Evolutionary conservation across 1,140 invertebrate species (phyloP), one percentile per base, ranked within the genome.

Genomic region (Saccostrea glomerata): DNA sequence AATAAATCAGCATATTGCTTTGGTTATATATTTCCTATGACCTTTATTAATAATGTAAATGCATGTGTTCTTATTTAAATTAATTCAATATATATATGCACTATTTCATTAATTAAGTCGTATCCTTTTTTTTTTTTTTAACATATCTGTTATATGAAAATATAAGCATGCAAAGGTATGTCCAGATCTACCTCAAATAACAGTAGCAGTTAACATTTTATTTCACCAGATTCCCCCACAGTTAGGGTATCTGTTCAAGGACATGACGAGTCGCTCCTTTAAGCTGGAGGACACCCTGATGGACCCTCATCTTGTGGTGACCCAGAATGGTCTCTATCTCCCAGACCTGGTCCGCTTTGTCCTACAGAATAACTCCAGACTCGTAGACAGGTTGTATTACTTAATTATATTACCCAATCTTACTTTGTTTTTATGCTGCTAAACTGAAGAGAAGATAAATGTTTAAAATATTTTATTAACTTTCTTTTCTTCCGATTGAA

Each of bases 261-360:
- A 84, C 20, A 55, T 84, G 40, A 84, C 82, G 0, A 84, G 40
- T 11, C 82, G 82, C 17, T 54, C 40, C 54, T 84, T 84, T 20
- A 54, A 77, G 23, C 70, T 77, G 40, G 82, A 84, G 23, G 54
- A 84, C 54, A 84, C 82, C 5, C 54, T 84, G 5, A n/a, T 84
- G 23, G 54, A 84, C 11, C 82, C 82, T 17, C 82, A 84, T 25
- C 40, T 84, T 1, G 82, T 84, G 40, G 54, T 84, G 7, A 56
- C 82, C 9, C 17, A 84, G 40, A 20, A 55, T 0, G 82, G 82
- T 1, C 17, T 25, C 0, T 55, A 84, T 12, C 40, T 56, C n/a
- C 23, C 82, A 13, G 82, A 84, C 17, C 82, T 84, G 17, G 47
- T 56, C 40, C 17, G 82, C 1, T 84, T 84, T 84, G 54, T 84